phyloP scores from a whole-genome alignment of 1,140 invertebrate species.

The Acromyrmex charruanus region DNA sequence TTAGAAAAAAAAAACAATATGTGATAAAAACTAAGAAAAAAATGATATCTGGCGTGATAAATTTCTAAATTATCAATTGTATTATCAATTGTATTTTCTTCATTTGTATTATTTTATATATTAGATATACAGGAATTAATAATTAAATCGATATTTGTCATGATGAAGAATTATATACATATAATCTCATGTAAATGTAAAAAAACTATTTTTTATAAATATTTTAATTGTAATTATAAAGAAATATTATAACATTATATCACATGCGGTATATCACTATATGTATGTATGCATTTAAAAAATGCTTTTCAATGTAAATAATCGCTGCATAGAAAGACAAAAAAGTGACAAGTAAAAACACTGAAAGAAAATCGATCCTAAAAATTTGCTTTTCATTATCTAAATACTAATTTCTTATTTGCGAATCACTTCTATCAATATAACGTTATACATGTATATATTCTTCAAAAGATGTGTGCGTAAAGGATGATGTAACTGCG shows the following conservation, averaged over 20 bases:
- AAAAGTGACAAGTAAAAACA: too few species aligned
- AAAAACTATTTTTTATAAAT: not conserved
- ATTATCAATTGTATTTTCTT: too few species aligned
- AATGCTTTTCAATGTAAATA: not conserved
- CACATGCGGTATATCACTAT: not conserved
- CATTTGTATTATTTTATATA: too few species aligned
- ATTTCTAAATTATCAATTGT: not conserved
- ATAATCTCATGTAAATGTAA: not conserved
- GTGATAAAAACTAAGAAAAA: not conserved
- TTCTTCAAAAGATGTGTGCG: not conserved
- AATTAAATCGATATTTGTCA: not conserved
- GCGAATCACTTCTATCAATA: too few species aligned
- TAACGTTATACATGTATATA: not conserved
- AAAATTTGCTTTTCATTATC: too few species aligned
- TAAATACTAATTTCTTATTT: too few species aligned
- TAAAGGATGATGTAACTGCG: not conserved
- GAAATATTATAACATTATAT: not conserved
- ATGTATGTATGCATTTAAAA: not conserved
- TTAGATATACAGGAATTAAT: too few species aligned
- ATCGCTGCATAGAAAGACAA: too few species aligned
- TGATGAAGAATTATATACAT: not conserved
- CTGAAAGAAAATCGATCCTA: too few species aligned
- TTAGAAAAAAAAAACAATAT: not conserved
- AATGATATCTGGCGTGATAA: not conserved
- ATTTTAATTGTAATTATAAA: not conserved